Conservation (phyloP, 1,140 invertebrate species). For the Drosophila ambigua region DNA sequence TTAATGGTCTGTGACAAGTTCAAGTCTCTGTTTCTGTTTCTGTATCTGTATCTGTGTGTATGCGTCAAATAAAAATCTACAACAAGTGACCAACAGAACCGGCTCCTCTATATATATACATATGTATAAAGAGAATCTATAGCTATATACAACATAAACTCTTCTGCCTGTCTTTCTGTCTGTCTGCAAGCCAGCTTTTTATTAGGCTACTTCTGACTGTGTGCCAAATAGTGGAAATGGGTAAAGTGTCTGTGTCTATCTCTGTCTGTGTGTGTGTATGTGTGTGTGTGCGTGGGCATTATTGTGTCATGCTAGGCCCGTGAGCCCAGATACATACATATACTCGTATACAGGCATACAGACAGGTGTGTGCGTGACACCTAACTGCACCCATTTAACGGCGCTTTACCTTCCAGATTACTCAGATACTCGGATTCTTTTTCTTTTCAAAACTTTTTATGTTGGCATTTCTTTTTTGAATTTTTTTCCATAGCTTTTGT, state of each 20-base stretch:
- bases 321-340: neutral
- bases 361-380: constrained; percentile 15
- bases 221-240: constrained; percentile 63
- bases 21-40: constrained; percentile 43
- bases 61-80: constrained; percentile 13
- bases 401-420: constrained; percentile 51
- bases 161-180: constrained; percentile 31
- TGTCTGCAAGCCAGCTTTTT: constrained; percentile 63
- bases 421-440: constrained; percentile 10
- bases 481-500: neutral
- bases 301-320: constrained; percentile 40
- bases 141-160: constrained; percentile 4
- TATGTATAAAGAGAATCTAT: constrained; percentile 19
- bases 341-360: neutral
- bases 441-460: constrained; percentile 15
- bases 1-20: constrained; percentile 78
- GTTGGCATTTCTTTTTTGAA: neutral
- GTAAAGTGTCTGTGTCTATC: constrained; percentile 9
- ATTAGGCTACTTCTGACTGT: constrained; percentile 71
- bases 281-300: constrained; percentile 44
- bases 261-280: no score
- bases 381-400: constrained; percentile 77
- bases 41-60: constrained; percentile 16
- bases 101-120: constrained; percentile 29
- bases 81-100: constrained; percentile 67